Evolutionary conservation across 2,888 invertebrate genomes (phyloP), one percentile per base, ranked within the genome.

Genomic region (Agrochola circellaris): DNA sequence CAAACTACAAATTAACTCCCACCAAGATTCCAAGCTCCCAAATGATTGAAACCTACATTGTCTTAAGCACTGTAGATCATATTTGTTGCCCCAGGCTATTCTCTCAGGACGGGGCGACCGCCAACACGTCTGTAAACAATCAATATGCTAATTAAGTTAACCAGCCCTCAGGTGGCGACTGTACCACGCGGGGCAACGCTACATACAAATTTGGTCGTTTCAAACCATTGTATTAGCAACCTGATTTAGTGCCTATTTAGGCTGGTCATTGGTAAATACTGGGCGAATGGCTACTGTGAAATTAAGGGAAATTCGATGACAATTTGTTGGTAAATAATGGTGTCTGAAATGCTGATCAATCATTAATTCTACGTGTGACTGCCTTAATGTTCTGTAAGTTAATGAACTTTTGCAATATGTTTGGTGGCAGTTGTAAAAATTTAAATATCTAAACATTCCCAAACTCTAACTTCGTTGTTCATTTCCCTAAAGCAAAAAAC

Each of bases 131-230:
- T 90, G 93, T 91, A 94, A 94, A 95, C 95, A 95, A 94, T 95
- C 93, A 95, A 93, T 93, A 95, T 94, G 95, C 90, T 93, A 94
- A 95, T 95, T 90, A 84, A 88, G 91, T 93, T 93, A 93, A 80
- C 80, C 89, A 84, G 85, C 87, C 90, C 92, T 90, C 91, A 92
- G 92, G 92, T 92, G 91, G 84, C 87, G 70, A 75, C 73, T 77
- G 84, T 75, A 79, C 83, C 82, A 87, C 56, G 51, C 70, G 60
- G 42, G 45, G 68, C 77, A 45, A 72, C 77, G 78, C 73, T 88
- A 89, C 89, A 88, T 88, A 89, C 89, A 85, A 88, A 87, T 86
- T 87, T 85, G 80, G 78, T 64, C 83, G 65, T 67, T 80, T 79
- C 80, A 74, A 82, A 85, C 83, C 80, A 77, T 83, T 86, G 86